Conservation (phyloP, 2,888 invertebrate species). For the Cylindroiulus punctatus region DNA sequence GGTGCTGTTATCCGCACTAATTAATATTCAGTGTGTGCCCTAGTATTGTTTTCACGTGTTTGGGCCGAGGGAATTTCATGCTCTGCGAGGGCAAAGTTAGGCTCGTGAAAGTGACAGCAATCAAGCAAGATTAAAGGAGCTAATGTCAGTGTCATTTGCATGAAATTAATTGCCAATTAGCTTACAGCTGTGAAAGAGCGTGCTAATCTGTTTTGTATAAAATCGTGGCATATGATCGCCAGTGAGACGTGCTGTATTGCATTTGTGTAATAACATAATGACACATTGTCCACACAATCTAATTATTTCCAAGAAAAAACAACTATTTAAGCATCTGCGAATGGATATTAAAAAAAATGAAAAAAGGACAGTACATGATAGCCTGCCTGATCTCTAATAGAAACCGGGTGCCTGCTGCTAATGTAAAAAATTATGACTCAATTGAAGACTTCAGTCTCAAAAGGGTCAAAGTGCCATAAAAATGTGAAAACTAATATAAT, state of each 20-base stretch:
- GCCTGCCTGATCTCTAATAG: no score
- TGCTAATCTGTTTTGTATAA: neutral
- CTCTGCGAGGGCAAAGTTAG: neutral
- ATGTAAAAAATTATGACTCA: no score
- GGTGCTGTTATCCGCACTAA: neutral
- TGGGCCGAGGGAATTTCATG: neutral
- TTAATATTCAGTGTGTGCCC: neutral
- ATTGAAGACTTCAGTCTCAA: no score
- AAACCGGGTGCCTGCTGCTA: no score
- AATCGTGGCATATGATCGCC: neutral
- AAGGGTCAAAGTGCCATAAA: no score
- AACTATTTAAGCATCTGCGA: no score
- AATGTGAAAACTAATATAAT: no score
- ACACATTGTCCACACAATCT: no score
- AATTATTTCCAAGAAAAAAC: no score
- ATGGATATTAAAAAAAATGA: no score
- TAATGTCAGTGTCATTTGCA: slow-evolving; percentile 42
- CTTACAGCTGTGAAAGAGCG: neutral
- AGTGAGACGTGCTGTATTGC: neutral
- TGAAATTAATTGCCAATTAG: slow-evolving; percentile 38
- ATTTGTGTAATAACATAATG: neutral
- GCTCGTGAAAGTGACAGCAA: neutral
- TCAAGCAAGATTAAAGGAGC: slow-evolving; percentile 34
- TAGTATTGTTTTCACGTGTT: neutral
- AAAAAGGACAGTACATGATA: no score